phyloP scores from a whole-genome alignment of 2,797 vertebrate species.

The Hippopotamyrus pictus region DNA sequence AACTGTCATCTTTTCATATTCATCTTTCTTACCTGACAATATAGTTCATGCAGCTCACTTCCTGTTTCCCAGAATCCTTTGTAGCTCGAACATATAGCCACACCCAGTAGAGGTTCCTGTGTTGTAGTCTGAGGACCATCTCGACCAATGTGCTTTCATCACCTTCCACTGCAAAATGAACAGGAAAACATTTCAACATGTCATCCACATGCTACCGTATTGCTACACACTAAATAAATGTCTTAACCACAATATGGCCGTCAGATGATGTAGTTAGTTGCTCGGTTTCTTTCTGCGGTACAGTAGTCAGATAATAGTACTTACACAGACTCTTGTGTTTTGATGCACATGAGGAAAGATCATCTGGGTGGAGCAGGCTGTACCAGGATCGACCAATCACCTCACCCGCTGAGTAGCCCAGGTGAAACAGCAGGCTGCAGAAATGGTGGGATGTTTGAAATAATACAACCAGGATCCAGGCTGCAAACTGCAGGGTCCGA shows the following conservation, averaged over 20 bases:
- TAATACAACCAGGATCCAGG: not conserved
- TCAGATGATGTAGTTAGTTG: not conserved
- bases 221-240: not conserved
- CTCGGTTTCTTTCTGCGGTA: not conserved
- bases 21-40: slow-evolving; percentile 60
- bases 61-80: slow-evolving; percentile 32
- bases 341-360: slow-evolving; percentile 48
- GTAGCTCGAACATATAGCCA: slow-evolving; percentile 56
- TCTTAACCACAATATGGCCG: not conserved
- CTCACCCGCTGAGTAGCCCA: slow-evolving; percentile 66
- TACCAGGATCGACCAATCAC: slow-evolving; percentile 74
- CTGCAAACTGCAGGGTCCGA: not conserved
- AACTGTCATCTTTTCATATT: not conserved
- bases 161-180: slow-evolving; percentile 49
- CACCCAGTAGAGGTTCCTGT: slow-evolving; percentile 58
- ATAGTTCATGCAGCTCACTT: slow-evolving; percentile 61
- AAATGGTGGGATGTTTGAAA: not conserved
- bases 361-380: slow-evolving; percentile 72
- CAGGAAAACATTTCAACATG: slow-evolving; percentile 17
- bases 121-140: slow-evolving; percentile 62
- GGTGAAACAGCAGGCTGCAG: slow-evolving; percentile 60
- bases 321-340: slow-evolving; percentile 68
- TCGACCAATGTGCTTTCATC: slow-evolving; percentile 47
- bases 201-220: not conserved
- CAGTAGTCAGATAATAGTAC: slow-evolving; percentile 36